Evolutionary conservation across 2,797 vertebrate genomes (phyloP).

Genomic region (Poecile montanus): DNA sequence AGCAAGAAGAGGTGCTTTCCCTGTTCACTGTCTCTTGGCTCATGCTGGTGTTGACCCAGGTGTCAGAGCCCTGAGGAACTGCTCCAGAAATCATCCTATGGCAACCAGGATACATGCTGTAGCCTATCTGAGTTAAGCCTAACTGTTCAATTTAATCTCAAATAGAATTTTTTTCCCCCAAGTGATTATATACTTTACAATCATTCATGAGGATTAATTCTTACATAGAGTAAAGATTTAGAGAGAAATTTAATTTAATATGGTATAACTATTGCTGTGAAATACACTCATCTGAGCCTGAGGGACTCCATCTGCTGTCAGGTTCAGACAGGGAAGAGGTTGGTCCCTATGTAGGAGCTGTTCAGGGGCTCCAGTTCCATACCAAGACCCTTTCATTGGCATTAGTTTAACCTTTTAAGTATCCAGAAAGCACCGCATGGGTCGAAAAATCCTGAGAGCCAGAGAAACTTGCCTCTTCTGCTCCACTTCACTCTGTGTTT

Average conservation of each 20-base stretch:
- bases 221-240: slow-evolving; percentile 8
- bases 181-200: not conserved
- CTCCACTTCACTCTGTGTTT: not conserved
- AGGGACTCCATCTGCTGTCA: not conserved
- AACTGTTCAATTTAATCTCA: slow-evolving; percentile 8
- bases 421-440: not conserved
- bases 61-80: not conserved
- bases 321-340: not conserved
- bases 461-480: not conserved
- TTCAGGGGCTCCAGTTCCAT: not conserved
- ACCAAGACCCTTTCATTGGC: not conserved
- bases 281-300: not conserved
- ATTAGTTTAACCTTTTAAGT: not conserved
- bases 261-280: not conserved
- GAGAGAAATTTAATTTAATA: slow-evolving; percentile 17
- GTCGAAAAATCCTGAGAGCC: not conserved
- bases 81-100: not conserved
- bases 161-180: not conserved
- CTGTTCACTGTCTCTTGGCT: not conserved
- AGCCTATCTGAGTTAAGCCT: not conserved
- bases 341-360: not conserved
- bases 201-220: slow-evolving; percentile 28
- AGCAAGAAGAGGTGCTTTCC: not conserved
- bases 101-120: not conserved
- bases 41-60: not conserved